phyloP scores from a whole-genome alignment of 2,797 vertebrate genomes.

The Sebastes diaconus region DNA sequence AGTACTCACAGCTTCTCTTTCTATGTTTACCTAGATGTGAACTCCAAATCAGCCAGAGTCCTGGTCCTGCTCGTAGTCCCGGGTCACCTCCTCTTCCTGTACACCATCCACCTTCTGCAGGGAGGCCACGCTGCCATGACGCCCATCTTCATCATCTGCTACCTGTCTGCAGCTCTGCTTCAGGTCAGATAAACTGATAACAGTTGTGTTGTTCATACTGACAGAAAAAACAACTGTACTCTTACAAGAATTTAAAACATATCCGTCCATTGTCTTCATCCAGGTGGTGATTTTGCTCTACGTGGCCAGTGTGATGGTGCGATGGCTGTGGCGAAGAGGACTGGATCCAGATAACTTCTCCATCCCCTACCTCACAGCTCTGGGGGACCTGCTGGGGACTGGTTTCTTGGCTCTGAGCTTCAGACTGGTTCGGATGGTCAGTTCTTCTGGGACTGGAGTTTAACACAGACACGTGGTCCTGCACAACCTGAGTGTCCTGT shows the following conservation, averaged over 20 bases:
- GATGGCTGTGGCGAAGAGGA: conserved; percentile 85
- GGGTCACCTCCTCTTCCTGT: conserved; percentile 90
- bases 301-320: conserved; percentile 82
- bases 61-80: conserved; percentile 87
- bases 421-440: conserved; percentile 67
- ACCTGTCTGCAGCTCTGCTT: conserved; percentile 84
- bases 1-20: background rate
- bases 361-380: conserved; percentile 92
- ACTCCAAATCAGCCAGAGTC: conserved; percentile 88
- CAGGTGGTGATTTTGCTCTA: conserved; percentile 89
- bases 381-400: conserved; percentile 90
- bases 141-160: conserved; percentile 82
- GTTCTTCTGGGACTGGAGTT: conserved; percentile 11
- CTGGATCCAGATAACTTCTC: conserved; percentile 91
- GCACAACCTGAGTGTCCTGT: background rate
- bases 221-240: background rate
- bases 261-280: background rate
- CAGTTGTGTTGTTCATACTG: background rate
- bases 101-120: conserved; percentile 84
- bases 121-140: conserved; percentile 81
- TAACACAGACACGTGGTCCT: conserved; percentile 12
- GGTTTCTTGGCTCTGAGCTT: conserved; percentile 87
- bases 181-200: conserved; percentile 70
- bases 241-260: background rate
- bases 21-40: conserved; percentile 79